Evolutionary conservation across 2,888 invertebrate genomes (phyloP), one percentile per base, ranked within the genome.

Genomic region (Lepidochrysops patricia): DNA sequence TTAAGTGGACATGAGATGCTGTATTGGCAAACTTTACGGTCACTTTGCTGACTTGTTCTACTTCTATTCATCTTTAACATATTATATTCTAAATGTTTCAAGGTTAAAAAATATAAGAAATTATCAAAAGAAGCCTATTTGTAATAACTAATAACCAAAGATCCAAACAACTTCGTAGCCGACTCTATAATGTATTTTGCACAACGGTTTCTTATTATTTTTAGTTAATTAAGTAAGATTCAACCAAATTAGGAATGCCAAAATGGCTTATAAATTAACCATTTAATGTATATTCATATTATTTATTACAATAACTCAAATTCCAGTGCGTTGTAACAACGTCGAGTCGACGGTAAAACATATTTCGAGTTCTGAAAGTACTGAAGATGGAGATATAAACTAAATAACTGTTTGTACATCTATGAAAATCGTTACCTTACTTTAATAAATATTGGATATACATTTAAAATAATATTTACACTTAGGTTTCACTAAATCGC

Each of bases 381-480:
- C 19, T 43, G 19, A 43, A 43, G 9, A 43, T 29, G 15, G 13
- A 19, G 29, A 54, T 54, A 54, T 54, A 54, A 54, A 54, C 54
- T 54, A 54, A 54, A 54, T 54, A 54, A 54, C 54, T 19, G 32
- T 29, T 54, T 54, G 29, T 54, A 54, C 54, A 54, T 19, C 12
- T 49, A 49, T 49, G 25, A 12, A 54, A 54, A 32, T 29, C 54
- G 26, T 7, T 19, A 32, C 15, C 32, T 54, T 54, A 54, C 4
- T 2, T 25, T 25, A 54, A 54, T 54, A 54, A 52, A 52, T 54
- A 54, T 19, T 54, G 32, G 32, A 57, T 15, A 52, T 60, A 57
- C 60, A 57, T 27, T 57, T 57, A 57, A 57, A 48, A 57, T 57
- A 57, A 26, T 57, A 57, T 57, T 43, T 57, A 57, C 57, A 57